A percentile compares a stretch with the other conserved stretches of the same genome.
These are phyloP conservation scores for Aurelia sp. DNA, from an alignment of 30 jellyfish, hydroid and myxozoan species.

Conservation along the genomic window DNA sequence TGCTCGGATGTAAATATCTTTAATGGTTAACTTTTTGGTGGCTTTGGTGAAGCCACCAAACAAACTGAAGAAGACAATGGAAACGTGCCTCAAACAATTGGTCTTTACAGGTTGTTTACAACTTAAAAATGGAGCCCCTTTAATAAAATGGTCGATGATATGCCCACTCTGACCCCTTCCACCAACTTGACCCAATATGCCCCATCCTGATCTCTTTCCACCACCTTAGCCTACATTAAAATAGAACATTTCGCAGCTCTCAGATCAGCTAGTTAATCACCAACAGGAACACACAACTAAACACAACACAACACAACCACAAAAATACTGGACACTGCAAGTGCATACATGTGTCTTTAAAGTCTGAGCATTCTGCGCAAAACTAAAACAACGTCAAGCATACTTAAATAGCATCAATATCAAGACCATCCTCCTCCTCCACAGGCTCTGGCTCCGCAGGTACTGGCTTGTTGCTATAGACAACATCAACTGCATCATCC, in stretches of 20 bases:
- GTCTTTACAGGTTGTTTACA: no score
- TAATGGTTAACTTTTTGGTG: no score
- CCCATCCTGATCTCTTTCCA: no score
- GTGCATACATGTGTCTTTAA: neutral
- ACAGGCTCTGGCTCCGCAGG: conserved; percentile 58
- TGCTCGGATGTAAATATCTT: no score
- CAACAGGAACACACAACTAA: neutral
- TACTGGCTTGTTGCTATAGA: conserved; percentile 78
- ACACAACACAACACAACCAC: neutral
- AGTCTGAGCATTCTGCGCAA: neutral
- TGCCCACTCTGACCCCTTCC: no score
- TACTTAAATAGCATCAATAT: conserved; percentile 76
- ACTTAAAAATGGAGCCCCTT: no score
- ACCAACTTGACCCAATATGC: no score
- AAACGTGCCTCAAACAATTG: no score
- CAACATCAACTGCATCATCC: conserved; percentile 89
- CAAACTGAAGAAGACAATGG: no score
- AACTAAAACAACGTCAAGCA: neutral
- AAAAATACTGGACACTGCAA: neutral
- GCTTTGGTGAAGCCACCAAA: no score
- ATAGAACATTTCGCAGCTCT: neutral
- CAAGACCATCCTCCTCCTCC: conserved; percentile 79
- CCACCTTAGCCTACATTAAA: no score
- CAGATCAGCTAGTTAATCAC: neutral
- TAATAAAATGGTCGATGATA: no score